Evolutionary conservation across 2,113 vertebrate genomes (phyloP).

Genomic region (Pycnonotus jocosus): DNA sequence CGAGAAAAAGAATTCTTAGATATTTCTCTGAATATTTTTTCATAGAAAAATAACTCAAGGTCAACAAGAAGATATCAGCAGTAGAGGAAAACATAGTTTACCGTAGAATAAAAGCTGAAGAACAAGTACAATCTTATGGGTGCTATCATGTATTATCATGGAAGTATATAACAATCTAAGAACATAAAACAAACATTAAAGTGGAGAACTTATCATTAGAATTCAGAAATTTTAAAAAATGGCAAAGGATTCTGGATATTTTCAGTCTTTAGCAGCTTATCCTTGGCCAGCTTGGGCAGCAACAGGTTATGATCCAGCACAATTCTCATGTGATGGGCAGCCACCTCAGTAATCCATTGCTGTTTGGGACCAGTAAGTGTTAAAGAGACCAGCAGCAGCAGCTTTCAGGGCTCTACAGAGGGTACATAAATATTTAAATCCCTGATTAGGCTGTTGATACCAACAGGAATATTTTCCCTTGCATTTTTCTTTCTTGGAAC

Average conservation of each 20-base stretch:
- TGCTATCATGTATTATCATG: not conserved
- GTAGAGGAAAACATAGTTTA: not conserved
- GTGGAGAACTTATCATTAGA: not conserved
- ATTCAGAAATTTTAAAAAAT: not conserved
- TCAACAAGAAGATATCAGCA: not conserved
- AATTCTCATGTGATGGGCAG: not conserved
- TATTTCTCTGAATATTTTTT: not conserved
- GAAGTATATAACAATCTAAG: not conserved
- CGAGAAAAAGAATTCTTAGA: not conserved
- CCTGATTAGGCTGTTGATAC: not conserved
- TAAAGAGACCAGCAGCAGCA: not conserved
- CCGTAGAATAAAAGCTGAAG: not conserved
- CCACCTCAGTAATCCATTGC: rapidly evolving
- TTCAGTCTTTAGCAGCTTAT: not conserved
- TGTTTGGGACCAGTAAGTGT: not conserved
- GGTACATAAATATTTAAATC: not conserved
- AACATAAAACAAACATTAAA: not conserved
- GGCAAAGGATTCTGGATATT: not conserved
- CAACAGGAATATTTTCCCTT: not conserved
- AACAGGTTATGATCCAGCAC: not conserved
- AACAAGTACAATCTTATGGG: not conserved
- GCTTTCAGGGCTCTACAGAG: not conserved
- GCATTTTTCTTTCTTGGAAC: not conserved
- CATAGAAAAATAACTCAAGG: not conserved
- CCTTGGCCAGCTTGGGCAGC: not conserved